phyloP scores from a whole-genome alignment of 1,140 invertebrate genomes.

The Aphelinus certus region DNA sequence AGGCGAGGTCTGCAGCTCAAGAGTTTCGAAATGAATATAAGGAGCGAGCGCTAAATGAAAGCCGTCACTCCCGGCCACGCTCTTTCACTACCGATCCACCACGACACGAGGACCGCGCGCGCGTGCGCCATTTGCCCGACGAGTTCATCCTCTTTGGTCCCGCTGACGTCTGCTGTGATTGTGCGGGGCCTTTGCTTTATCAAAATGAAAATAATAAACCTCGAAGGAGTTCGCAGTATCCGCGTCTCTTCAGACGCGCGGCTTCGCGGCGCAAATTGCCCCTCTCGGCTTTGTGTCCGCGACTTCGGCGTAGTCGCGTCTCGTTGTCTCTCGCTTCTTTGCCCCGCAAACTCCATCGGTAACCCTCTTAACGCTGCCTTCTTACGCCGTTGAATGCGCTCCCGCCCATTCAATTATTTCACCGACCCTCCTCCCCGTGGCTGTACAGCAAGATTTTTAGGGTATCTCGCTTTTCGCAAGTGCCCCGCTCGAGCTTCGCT shows the following conservation, averaged over 20 bases:
- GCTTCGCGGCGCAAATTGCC: not conserved
- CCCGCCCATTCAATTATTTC: not conserved
- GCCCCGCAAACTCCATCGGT: conserved; percentile 5
- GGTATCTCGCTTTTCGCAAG: no score
- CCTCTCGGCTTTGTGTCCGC: not conserved
- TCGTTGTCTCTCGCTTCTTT: not conserved
- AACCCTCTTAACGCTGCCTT: not conserved
- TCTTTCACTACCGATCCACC: no score
- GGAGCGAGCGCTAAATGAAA: no score
- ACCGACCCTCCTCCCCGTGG: no score
- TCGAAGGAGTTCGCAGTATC: no score
- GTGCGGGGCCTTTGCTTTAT: conserved; percentile 1
- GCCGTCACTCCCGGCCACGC: no score
- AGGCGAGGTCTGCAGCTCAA: not conserved
- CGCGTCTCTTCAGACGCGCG: no score
- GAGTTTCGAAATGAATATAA: conserved; percentile 2
- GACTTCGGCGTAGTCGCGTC: not conserved
- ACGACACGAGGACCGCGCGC: no score
- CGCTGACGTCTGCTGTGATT: no score
- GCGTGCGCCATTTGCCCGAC: not conserved
- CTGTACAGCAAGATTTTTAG: no score
- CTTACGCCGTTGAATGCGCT: not conserved
- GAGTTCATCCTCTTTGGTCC: no score
- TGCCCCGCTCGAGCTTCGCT: no score
- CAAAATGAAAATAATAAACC: not conserved